Percentiles rank a stretch among this genome's conserved stretches.
Evolutionary conservation across 2,113 vertebrate species (phyloP).

Genomic region (Grallaria varia): DNA sequence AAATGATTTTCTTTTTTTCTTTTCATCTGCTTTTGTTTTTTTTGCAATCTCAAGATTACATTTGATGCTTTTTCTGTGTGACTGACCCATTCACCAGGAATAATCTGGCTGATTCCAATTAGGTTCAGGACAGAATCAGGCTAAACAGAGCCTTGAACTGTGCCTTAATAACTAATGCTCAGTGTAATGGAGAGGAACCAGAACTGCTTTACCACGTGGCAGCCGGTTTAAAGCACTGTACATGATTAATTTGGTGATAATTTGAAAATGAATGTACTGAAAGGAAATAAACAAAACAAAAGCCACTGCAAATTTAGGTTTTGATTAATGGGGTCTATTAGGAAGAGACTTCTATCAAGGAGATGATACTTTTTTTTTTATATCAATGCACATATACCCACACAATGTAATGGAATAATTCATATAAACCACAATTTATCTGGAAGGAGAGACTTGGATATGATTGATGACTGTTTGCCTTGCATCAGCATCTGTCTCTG

Average conservation of each 20-base stretch:
- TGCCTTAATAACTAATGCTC: slow-evolving; percentile 8
- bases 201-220: not conserved
- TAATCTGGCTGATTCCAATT: slow-evolving; percentile 22
- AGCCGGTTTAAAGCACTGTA: not conserved
- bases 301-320: slow-evolving; percentile 25
- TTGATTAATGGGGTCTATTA: slow-evolving; percentile 21
- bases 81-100: slow-evolving; percentile 34
- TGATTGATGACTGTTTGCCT: not conserved
- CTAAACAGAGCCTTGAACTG: slow-evolving; percentile 44
- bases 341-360: not conserved
- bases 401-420: not conserved
- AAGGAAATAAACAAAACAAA: slow-evolving; percentile 43
- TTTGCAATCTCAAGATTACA: slow-evolving; percentile 27
- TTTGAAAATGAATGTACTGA: slow-evolving; percentile 44
- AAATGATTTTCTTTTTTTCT: slow-evolving; percentile 27
- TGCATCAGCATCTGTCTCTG: not conserved
- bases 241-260: slow-evolving; percentile 34
- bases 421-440: not conserved
- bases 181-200: slow-evolving; percentile 34
- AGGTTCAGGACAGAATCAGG: slow-evolving; percentile 34
- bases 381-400: not conserved
- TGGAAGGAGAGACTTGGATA: not conserved
- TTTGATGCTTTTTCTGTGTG: not conserved
- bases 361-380: not conserved
- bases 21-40: not conserved